phyloP scores from a whole-genome alignment of 2,797 vertebrate species.

The Sylvia borin region DNA sequence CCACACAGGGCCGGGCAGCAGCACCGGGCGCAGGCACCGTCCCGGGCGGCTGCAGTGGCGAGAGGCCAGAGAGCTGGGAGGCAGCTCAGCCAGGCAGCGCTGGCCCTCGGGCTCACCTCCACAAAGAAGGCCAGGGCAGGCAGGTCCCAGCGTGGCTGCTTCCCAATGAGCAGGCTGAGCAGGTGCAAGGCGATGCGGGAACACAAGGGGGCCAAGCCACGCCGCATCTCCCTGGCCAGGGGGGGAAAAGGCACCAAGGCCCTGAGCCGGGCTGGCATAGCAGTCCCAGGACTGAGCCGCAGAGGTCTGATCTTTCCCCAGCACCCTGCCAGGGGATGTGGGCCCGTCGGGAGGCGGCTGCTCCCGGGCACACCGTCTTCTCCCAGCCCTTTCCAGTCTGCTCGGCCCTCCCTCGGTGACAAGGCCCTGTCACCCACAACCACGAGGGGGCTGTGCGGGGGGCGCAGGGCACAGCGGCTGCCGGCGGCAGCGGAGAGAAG shows the following conservation, averaged over 20 bases:
- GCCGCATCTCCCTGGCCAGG: neutral
- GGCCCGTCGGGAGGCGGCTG: neutral
- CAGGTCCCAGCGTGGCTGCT: neutral
- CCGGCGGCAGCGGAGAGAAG: neutral
- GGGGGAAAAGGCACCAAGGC: neutral
- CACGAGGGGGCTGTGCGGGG: neutral
- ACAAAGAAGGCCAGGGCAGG: neutral
- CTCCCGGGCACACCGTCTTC: neutral
- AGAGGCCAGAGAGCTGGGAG: neutral
- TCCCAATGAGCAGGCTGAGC: neutral
- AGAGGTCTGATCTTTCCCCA: neutral
- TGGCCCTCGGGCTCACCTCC: neutral
- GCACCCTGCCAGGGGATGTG: neutral
- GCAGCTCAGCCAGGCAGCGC: neutral
- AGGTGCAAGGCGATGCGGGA: neutral
- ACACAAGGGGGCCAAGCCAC: neutral
- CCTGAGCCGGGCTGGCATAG: neutral
- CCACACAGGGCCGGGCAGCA: neutral
- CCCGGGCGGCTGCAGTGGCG: too few relatives aligned
- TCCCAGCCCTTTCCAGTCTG: neutral
- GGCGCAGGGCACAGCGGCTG: neutral
- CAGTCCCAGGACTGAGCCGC: neutral
- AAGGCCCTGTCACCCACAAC: neutral
- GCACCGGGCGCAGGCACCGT: neutral
- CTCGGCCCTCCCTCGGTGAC: neutral